phyloP scores from a whole-genome alignment of 53 echinoderm and acorn worm species.

The Arbacia lixula region DNA sequence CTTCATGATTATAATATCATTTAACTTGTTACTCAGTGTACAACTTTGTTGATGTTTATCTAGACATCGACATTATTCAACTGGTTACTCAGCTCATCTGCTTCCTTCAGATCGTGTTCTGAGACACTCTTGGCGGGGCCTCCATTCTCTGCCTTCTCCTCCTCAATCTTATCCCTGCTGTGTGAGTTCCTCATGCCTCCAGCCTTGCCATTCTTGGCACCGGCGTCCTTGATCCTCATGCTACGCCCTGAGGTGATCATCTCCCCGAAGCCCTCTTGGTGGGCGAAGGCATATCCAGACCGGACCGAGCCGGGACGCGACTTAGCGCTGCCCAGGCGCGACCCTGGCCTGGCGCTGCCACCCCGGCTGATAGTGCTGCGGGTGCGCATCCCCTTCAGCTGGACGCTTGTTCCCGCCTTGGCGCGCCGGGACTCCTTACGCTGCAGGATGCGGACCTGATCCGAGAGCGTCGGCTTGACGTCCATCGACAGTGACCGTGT shows the following conservation, averaged over 20 bases:
- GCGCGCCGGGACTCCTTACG: slow-evolving; percentile 57
- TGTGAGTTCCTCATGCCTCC: slow-evolving; percentile 38
- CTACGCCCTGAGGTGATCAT: slow-evolving; percentile 90
- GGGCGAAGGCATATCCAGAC: slow-evolving; percentile 95
- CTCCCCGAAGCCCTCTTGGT: slow-evolving; percentile 94
- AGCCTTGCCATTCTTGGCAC: slow-evolving; percentile 18
- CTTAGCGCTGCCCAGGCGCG: slow-evolving; percentile 63
- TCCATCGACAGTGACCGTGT: slow-evolving; percentile 79
- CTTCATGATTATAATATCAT: too few relatives aligned
- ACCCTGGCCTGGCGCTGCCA: slow-evolving; percentile 55
- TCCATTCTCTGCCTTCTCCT: slow-evolving; percentile 33
- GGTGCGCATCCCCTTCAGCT: slow-evolving; percentile 51
- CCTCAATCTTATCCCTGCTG: slow-evolving; percentile 46
- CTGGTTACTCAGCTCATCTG: too few relatives aligned
- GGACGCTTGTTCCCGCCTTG: slow-evolving; percentile 50
- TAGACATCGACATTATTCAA: too few relatives aligned
- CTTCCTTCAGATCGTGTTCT: too few relatives aligned
- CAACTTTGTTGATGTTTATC: too few relatives aligned
- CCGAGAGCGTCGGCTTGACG: slow-evolving; percentile 72
- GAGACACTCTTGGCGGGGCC: too few relatives aligned
- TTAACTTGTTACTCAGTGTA: too few relatives aligned
- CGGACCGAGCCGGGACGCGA: slow-evolving; percentile 80
- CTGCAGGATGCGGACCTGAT: slow-evolving; percentile 79
- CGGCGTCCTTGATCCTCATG: slow-evolving; percentile 58
- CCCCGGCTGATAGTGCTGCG: too few relatives aligned